Conservation (phyloP, 2,888 invertebrate genomes). For the Lepidonotus clava region DNA sequence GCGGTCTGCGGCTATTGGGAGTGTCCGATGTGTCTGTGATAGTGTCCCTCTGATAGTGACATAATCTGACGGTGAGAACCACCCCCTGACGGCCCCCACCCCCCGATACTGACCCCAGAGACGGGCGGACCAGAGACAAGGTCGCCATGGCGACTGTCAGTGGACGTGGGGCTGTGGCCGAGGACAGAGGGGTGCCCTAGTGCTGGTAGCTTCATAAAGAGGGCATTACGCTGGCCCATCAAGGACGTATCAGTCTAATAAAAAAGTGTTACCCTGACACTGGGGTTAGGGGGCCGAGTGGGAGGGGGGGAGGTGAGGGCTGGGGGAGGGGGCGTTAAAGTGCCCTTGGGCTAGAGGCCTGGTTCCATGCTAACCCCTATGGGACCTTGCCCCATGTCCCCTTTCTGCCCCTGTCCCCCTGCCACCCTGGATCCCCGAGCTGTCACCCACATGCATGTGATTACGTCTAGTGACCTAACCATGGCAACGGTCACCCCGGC, state of each 20-base stretch:
- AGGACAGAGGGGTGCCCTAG: not conserved
- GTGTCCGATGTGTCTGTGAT: not conserved
- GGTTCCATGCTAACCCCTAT: slow-evolving; percentile 13
- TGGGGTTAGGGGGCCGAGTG: not conserved
- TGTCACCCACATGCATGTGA: slow-evolving; percentile 46
- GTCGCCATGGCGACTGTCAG: not conserved
- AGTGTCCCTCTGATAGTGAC: not conserved
- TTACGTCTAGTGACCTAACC: slow-evolving; percentile 44
- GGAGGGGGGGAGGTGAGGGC: not conserved
- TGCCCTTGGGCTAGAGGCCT: not conserved
- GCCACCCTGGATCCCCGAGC: slow-evolving; percentile 31
- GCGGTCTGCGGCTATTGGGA: not conserved
- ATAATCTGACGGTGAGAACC: not conserved
- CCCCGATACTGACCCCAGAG: too few relatives aligned
- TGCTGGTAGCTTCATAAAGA: slow-evolving; percentile 12
- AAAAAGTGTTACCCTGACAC: not conserved
- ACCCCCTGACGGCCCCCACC: not conserved
- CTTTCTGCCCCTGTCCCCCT: not conserved
- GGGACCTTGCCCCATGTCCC: slow-evolving; percentile 5
- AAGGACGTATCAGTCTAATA: not conserved
- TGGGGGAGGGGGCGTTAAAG: not conserved
- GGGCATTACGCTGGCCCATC: not conserved
- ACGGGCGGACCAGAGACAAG: slow-evolving; percentile 19
- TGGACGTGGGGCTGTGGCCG: too few relatives aligned
- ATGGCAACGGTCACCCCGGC: slow-evolving; percentile 29